These are phyloP conservation scores for Ceyx erithaca DNA, from an alignment of 2,797 vertebrate species.

Conservation along the genomic window DNA sequence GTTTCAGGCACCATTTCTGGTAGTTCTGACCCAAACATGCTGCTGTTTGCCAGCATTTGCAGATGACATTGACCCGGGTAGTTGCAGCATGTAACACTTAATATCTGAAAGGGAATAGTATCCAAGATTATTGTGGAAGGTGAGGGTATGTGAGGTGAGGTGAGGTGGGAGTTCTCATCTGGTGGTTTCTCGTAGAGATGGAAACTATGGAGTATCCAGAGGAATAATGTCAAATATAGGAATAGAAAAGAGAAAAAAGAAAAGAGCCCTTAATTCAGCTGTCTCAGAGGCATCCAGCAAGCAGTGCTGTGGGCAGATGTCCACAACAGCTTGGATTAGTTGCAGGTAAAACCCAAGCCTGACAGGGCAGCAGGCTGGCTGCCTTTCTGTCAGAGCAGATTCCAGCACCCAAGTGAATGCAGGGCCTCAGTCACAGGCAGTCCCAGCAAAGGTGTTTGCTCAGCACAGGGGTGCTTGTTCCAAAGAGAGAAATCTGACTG, in stretches of 20 bases:
- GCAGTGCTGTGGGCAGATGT: not conserved
- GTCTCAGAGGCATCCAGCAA: not conserved
- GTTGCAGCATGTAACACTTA: not conserved
- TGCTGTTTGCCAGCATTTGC: not conserved
- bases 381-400: not conserved
- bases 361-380: not conserved
- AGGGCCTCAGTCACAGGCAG: not conserved
- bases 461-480: not conserved
- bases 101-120: not conserved
- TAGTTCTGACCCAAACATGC: not conserved
- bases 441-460: not conserved
- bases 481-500: not conserved
- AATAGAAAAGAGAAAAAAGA: too few relatives aligned
- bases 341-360: not conserved
- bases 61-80: accelerated
- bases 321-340: not conserved
- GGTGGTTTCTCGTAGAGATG: not conserved
- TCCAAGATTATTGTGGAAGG: not conserved
- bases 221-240: too few relatives aligned
- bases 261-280: not conserved
- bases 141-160: accelerated
- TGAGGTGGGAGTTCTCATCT: not conserved
- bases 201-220: not conserved
- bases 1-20: not conserved
- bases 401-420: not conserved